phyloP scores from a whole-genome alignment of 2,113 vertebrate genomes.

The Empidonax traillii region DNA sequence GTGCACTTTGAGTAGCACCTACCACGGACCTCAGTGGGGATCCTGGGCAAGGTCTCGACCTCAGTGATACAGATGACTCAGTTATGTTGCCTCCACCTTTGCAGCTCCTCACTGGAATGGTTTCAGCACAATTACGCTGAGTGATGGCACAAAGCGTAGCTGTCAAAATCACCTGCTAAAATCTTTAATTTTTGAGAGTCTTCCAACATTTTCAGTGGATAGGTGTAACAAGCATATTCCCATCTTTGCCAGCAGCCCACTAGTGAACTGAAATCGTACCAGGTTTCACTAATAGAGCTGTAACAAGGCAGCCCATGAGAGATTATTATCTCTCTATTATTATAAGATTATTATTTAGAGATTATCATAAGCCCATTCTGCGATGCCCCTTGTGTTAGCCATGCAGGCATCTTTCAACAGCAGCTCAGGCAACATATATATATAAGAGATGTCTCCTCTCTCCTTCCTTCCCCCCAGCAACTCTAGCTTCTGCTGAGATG shows the following conservation, averaged over 20 bases:
- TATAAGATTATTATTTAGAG: neutral
- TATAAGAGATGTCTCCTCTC: neutral
- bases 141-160: neutral
- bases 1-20: neutral
- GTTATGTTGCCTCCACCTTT: neutral
- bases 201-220: neutral
- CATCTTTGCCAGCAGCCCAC: neutral
- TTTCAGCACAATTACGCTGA: neutral
- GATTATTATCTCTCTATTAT: neutral
- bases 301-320: neutral
- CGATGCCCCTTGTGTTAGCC: neutral
- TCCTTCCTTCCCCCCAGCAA: neutral
- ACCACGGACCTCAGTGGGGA: neutral
- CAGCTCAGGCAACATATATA: neutral
- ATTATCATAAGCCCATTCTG: neutral
- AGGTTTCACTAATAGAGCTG: neutral
- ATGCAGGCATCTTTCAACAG: neutral
- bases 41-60: neutral
- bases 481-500: neutral
- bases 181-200: neutral
- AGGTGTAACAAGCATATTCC: neutral
- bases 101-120: neutral
- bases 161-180: neutral
- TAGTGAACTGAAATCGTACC: neutral
- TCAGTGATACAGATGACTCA: neutral